Evolutionary conservation across 2,797 vertebrate species (phyloP), one percentile per base, ranked within the genome.

Genomic region (Lycodopsis pacificus): DNA sequence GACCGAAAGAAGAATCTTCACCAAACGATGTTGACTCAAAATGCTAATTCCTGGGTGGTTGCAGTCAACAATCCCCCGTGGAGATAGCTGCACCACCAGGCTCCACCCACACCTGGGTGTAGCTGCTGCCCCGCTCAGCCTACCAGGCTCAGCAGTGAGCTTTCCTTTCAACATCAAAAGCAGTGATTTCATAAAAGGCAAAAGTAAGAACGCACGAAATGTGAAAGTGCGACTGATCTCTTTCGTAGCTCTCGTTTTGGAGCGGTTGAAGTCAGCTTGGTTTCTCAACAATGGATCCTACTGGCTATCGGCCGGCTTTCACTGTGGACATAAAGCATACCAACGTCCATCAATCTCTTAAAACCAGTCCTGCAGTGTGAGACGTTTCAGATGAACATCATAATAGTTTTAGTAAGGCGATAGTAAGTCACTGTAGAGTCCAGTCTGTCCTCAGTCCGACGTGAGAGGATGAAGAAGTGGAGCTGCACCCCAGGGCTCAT

Each of bases 51-150:
- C 20, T 58, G 32, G 42, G 42, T 44, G 42, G 32, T 32, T 34
- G 38, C 56, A 44, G 25, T 25, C 65, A 69, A 51, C 46, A 69
- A 48, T 40, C 25, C 4, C 13, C 14, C 0, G 14, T n/a, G 20
- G 32, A 13, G 48, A 53, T 32, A 59, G 53, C 40, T 32, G 38
- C 71, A 59, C 25, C 9, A 49, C 9, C 34, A 81, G 66, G 51
- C 44, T 75, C 48, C 34, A 40, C 70, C 8, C 64, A 30, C 73
- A 77, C 57, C 51, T 69, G 7, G 34, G 59, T 13, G 30, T 40
- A 71, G 71, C 65, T 40, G 22, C 42, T 73, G 56, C 7, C 12
- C n/a, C 12, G 49, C 27, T 73, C 32, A 53, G 20, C 59, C 34
- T 10, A 9, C 3, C 0, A 7, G 71, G 22, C 44, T 56, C 5